Percentiles rank a stretch among this genome's conserved stretches.
Evolutionary conservation across 2,797 vertebrate species (phyloP).

Genomic region (Gallinago stenura): DNA sequence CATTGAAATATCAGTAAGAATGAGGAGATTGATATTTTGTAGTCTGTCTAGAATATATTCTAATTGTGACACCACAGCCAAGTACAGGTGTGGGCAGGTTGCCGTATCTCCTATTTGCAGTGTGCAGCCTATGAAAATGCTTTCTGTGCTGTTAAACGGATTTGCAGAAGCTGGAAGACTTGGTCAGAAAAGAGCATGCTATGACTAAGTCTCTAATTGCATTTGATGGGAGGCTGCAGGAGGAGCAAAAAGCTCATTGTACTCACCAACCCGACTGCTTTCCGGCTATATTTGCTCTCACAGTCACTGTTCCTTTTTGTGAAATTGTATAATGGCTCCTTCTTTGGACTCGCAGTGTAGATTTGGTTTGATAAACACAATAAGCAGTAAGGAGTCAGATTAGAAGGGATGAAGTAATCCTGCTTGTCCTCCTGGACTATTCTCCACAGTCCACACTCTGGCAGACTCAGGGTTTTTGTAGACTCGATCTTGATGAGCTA

Average conservation of each 20-base stretch:
- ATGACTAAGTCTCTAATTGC: not conserved
- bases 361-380: not conserved
- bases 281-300: rapidly evolving
- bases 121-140: not conserved
- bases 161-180: not conserved
- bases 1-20: not conserved
- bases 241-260: not conserved
- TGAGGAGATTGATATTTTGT: not conserved
- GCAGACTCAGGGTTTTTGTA: not conserved
- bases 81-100: not conserved
- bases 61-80: not conserved
- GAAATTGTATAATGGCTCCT: not conserved
- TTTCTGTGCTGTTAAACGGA: not conserved
- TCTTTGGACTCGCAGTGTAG: not conserved
- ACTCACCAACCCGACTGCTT: not conserved
- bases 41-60: not conserved
- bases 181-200: not conserved
- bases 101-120: not conserved
- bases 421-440: not conserved
- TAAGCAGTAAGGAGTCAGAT: not conserved
- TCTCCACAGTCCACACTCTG: not conserved
- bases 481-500: not conserved
- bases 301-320: not conserved
- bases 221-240: not conserved
- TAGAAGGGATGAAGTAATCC: not conserved